phyloP scores from a whole-genome alignment of 2,113 vertebrate genomes.

The Coptodon rendalli region DNA sequence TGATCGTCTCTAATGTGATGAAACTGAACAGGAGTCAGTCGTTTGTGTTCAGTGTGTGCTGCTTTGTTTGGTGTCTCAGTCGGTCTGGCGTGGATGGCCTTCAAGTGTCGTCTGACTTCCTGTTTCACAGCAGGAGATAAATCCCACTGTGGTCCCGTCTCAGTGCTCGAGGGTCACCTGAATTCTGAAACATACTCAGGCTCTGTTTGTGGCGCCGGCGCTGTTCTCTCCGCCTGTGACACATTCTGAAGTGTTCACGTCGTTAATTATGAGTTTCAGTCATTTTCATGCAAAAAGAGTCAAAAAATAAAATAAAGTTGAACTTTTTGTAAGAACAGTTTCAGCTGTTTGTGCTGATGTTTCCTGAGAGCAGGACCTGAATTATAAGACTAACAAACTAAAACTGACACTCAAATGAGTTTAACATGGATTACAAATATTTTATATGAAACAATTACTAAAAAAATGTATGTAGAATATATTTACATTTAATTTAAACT shows the following conservation, averaged over 20 bases:
- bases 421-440: not conserved
- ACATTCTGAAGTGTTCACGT: accelerated
- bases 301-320: not conserved
- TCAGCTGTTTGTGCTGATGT: not conserved
- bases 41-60: not conserved
- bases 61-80: not conserved
- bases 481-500: not conserved
- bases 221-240: not conserved
- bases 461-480: not conserved
- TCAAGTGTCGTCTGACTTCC: not conserved
- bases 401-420: not conserved
- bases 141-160: accelerated
- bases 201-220: not conserved
- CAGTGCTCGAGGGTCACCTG: not conserved
- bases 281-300: not conserved
- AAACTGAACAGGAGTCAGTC: not conserved
- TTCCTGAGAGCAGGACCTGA: not conserved
- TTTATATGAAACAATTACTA: not conserved
- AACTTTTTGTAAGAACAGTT: not conserved
- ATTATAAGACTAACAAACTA: accelerated
- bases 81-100: not conserved
- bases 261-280: not conserved
- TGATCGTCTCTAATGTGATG: not conserved
- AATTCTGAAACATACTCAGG: not conserved
- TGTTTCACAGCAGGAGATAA: not conserved